These are phyloP conservation scores for Rhyacophila evoluta DNA, from an alignment of 2,888 invertebrate species.

Conservation along the genomic window DNA sequence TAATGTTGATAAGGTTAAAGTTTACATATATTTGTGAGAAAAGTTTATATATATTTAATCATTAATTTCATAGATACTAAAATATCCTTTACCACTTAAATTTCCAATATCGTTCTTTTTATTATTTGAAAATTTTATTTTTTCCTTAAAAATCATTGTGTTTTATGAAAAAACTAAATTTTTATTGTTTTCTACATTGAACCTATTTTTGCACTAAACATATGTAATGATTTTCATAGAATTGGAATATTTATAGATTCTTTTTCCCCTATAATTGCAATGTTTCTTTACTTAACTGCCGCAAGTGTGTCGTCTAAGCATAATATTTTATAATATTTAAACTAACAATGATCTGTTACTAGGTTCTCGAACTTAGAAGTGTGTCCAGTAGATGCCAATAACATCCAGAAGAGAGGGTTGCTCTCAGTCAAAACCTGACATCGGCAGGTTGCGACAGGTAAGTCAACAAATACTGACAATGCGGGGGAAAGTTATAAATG, in stretches of 20 bases:
- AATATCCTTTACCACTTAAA: no score
- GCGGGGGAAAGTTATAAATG: constrained; percentile 8
- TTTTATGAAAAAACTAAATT: neutral
- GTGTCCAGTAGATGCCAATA: constrained; percentile 25
- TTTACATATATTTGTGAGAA: no score
- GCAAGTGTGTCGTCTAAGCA: neutral
- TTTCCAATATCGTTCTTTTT: no score
- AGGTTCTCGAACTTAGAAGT: constrained; percentile 20
- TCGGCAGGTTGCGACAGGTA: constrained; percentile 30
- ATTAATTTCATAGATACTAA: no score
- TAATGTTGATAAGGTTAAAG: no score
- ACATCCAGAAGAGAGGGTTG: constrained; percentile 6
- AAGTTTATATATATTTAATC: no score
- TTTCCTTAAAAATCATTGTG: no score
- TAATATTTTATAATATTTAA: neutral
- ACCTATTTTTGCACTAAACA: neutral
- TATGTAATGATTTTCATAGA: constrained; percentile 15
- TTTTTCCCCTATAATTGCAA: constrained; percentile 4
- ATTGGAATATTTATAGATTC: neutral
- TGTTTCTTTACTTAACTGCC: constrained; percentile 14
- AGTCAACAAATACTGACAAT: constrained; percentile 2
- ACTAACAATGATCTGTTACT: constrained; percentile 23
- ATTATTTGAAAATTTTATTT: neutral
- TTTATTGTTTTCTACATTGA: neutral
- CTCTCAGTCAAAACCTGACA: constrained; percentile 30